Base-by-base conservation (phyloP, 2,797 vertebrate genomes). In the Enoplosus armatus region DNA sequence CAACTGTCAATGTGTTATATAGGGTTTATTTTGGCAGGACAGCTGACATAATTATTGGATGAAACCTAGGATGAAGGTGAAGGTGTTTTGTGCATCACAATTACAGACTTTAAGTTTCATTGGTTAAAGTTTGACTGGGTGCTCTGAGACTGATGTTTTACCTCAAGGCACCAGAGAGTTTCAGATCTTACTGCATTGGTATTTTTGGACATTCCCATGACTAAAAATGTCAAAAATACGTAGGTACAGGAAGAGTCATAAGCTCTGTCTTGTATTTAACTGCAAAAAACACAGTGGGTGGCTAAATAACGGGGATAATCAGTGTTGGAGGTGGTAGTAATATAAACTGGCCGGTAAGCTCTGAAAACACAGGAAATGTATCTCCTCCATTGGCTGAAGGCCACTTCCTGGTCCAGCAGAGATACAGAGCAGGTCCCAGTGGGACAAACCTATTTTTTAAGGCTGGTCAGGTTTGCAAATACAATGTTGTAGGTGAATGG, bases 341-440 rank as follows among this genome's bases (percentile, higher is more conserved):
- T 9, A 66, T 37, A 65, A 45, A 35, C 20, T 47, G 50, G 35
- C 60, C 58, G n/a, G n/a, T 55, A 24, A 77, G 58, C 71, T 78
- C 29, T 72, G 54, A 65, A 67, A 65, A 53, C 31, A 45, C 33
- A 39, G 70, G 48, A 53, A 53, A 26, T 75, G 6, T 47, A 54
- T 75, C 58, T 39, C 41, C 39, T 71, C 16, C 35, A 2, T 50
- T 24, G 47, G 27, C 75, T 72, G 47, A 74, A 55, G 62, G 66
- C 43, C 43, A 67, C n/a, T 26, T 15, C 14, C 29, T 65, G 60
- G 51, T 66, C 65, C 51, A 77, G 55, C 71, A 69, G 53, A 77
- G 70, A 29, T 29, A 58, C 60, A 73, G 45, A 69, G 61, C 39
- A 53, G 50, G 37, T 24, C 53, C 33, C 41, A 15, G 18, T 33